Base-by-base conservation (phyloP, 2,113 vertebrate genomes). In the Galbula dea region DNA sequence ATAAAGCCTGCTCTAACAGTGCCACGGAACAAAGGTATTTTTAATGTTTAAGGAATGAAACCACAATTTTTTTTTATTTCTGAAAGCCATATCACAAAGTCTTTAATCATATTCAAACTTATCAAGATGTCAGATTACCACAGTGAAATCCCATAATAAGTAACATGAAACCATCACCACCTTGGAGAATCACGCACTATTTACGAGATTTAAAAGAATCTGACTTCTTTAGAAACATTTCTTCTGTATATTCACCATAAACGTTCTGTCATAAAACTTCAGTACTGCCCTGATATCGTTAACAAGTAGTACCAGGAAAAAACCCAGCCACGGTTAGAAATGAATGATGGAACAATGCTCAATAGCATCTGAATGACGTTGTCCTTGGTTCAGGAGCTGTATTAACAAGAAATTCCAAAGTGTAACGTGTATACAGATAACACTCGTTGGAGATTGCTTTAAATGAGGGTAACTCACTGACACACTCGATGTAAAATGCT, bases 131-230 rank as follows among this genome's bases (percentile, higher is more conserved):
- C 84, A 89, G 15, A 61, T 39, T 18, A 43, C 6, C 55, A 37
- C 49, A 21, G 0, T 9, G 8, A 73, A 76, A 29, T 27, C 52
- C 6, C 27, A 45, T 0, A 34, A 4, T 9, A 61, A 51, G 29
- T 22, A 49, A 87, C 9, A 87, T 0, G 6, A 68, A 39, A 11
- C 34, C 12, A 22, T 45, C 32, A 59, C 29, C 3, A 43, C 7
- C 37, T 37, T n/a, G n/a, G 30, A 30, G 19, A 91, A 82, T 8
- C 36, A 54, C 69, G 22, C 22, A 16, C n/a, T 30, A 18, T 37
- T 84, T 39, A 52, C 52, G 21, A 39, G 10, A 85, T 15, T 51
- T n/a, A 46, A 54, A 36, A 43, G 11, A 77, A 76, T 15, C 57
- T 29, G 10, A 34, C 29, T 72, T 55, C 9, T 22, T 5, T 1